Percentiles rank a stretch among this genome's conserved stretches.
Evolutionary conservation across 35 echinoderm and acorn worm species (phyloP).

Genomic region (Amphiura filiformis): DNA sequence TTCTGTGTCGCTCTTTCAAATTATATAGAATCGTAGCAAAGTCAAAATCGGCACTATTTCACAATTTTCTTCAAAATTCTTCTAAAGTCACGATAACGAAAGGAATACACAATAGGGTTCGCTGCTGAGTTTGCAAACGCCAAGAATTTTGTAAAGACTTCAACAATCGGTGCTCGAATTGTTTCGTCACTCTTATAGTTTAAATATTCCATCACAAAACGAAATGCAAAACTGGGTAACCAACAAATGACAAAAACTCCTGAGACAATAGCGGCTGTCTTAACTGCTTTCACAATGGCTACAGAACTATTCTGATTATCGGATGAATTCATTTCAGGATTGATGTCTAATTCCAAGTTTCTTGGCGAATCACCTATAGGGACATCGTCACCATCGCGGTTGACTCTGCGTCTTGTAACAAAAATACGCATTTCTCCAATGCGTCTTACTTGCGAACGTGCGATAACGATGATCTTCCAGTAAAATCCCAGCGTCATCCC

Average conservation of each 20-base stretch:
- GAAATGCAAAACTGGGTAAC: not conserved
- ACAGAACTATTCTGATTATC: not conserved
- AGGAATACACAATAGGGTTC: conserved; percentile 9
- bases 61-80: not conserved
- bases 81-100: conserved; percentile 8
- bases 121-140: conserved; percentile 5
- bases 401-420: not conserved
- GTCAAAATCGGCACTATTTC: not conserved
- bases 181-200: not conserved
- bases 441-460: not conserved
- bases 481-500: not conserved
- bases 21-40: too few relatives aligned
- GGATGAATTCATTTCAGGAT: too few relatives aligned
- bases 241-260: conserved; percentile 16
- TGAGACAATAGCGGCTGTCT: not conserved
- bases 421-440: not conserved
- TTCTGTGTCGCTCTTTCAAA: too few relatives aligned
- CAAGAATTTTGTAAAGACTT: not conserved
- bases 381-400: not conserved
- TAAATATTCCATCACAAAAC: conserved; percentile 4
- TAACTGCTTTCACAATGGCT: not conserved
- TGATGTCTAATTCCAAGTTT: not conserved
- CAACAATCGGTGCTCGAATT: not conserved
- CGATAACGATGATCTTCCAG: not conserved
- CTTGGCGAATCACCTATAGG: not conserved